phyloP scores from a whole-genome alignment of 2,797 vertebrate genomes.

The Amblyraja radiata region DNA sequence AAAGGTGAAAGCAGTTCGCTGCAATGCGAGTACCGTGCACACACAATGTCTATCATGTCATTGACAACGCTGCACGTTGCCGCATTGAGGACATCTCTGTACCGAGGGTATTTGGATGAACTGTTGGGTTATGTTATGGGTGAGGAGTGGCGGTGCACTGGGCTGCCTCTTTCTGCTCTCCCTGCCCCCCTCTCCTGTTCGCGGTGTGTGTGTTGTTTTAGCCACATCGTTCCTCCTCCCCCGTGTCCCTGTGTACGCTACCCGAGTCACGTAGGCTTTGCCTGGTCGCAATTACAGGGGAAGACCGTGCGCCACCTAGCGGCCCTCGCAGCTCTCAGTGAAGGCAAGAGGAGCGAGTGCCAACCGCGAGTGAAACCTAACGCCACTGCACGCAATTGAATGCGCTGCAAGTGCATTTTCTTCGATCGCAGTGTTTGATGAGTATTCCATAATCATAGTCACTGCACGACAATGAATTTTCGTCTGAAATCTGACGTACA shows the following conservation, averaged over 20 bases:
- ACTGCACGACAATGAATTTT: neutral
- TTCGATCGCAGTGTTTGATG: neutral
- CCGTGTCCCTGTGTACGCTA: slow-evolving; percentile 17
- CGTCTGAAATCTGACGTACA: neutral
- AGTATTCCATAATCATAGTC: neutral
- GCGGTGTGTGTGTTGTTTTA: neutral
- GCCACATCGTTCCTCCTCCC: neutral
- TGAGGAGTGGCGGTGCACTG: neutral
- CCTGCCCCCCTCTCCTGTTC: neutral
- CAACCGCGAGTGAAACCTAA: neutral
- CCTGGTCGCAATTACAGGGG: neutral
- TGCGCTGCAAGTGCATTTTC: neutral
- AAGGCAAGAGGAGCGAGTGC: neutral
- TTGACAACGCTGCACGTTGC: neutral
- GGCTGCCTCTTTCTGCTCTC: neutral
- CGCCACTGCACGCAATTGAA: neutral
- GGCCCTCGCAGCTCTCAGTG: neutral
- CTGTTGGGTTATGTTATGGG: too few species aligned
- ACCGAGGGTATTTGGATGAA: too few species aligned
- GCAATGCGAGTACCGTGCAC: neutral
- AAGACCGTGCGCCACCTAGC: neutral
- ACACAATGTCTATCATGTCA: neutral
- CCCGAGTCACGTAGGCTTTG: slow-evolving; percentile 18
- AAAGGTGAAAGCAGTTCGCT: neutral
- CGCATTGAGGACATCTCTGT: neutral